Evolutionary conservation across 2,797 vertebrate species (phyloP), one percentile per base, ranked within the genome.

Genomic region (Emys orbicularis): DNA sequence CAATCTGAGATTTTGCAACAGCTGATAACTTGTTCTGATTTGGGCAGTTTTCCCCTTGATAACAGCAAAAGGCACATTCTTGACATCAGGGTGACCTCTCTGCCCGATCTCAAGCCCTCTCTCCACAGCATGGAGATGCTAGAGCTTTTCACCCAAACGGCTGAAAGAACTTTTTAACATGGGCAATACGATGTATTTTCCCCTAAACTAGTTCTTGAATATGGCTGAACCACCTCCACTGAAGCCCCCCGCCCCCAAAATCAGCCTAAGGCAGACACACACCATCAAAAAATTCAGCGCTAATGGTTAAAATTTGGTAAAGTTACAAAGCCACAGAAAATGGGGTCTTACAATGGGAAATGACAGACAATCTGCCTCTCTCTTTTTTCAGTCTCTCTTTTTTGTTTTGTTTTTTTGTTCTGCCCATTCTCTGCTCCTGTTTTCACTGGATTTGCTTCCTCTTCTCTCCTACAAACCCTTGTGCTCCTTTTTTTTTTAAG

Each of bases 251-350:
- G 23, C 37, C 68, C 19, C 19, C 11, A 37, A 72, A 25, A 41
- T 41, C 76, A 85, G n/a, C 61, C 87, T 76, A 90, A 83, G 57
- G 29, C 31, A 59, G 56, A 49, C 77, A 47, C 57, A 41, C 77
- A 87, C 80, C 89, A 59, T 81, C 72, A 92, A 49, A 59, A 79
- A 4, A 79, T 92, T 59, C 88, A 53, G 74, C 84, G 57, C 0
- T 0, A 16, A n/a, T 49, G 15, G 7, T 49, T 77, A 18, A 29
- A 49, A 31, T 31, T 2, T 41, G 79, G 41, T 81, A 47, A 53
- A 52, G 15, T 90, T 47, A 49, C 21, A 68, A 31, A 95, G 81
- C 47, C 53, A 9, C 1, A 2, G 1, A 88, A 86, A 57, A 82
- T 16, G 47, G 79, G 94, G n/a, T 76, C 12, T 0, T 19, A 65